These are phyloP conservation scores for Azorinus chamasolen DNA, from an alignment of 2,888 invertebrate genomes.

Conservation along the genomic window DNA sequence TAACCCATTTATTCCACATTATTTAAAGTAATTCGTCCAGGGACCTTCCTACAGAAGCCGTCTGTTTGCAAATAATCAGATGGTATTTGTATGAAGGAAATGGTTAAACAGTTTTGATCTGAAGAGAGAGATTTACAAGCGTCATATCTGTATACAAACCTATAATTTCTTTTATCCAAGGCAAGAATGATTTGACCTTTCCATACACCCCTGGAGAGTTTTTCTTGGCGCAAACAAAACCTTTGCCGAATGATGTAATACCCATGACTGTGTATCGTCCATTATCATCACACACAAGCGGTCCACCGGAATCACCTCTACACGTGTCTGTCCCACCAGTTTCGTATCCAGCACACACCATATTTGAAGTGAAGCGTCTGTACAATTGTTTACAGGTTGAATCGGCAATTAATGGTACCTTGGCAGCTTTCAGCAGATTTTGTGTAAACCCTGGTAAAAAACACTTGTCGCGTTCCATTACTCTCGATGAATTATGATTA, in stretches of 20 bases:
- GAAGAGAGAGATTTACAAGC: too few species aligned
- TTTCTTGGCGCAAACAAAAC: constrained; percentile 81
- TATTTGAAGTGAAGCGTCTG: constrained; percentile 89
- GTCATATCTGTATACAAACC: too few species aligned
- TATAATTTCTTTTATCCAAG: constrained; percentile 75
- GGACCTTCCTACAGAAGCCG: too few species aligned
- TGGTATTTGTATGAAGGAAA: too few species aligned
- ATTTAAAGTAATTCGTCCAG: too few species aligned
- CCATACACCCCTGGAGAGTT: constrained; percentile 83
- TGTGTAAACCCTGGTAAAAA: too few species aligned
- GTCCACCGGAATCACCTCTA: constrained; percentile 95
- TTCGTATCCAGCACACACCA: constrained; percentile 93
- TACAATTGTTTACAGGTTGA: constrained; percentile 91
- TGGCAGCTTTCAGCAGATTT: constrained; percentile 88
- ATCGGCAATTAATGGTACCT: constrained; percentile 90
- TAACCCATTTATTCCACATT: too few species aligned
- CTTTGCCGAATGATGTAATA: constrained; percentile 82
- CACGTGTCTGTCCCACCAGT: constrained; percentile 93
- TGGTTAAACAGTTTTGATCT: too few species aligned
- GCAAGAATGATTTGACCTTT: constrained; percentile 69
- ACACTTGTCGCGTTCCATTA: too few species aligned
- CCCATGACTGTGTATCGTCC: constrained; percentile 79
- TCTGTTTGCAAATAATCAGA: too few species aligned
- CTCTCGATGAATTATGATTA: too few species aligned
- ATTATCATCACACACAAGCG: constrained; percentile 89